These are phyloP conservation scores for Byasa hedistus DNA, from an alignment of 2,888 invertebrate genomes.

Conservation along the genomic window DNA sequence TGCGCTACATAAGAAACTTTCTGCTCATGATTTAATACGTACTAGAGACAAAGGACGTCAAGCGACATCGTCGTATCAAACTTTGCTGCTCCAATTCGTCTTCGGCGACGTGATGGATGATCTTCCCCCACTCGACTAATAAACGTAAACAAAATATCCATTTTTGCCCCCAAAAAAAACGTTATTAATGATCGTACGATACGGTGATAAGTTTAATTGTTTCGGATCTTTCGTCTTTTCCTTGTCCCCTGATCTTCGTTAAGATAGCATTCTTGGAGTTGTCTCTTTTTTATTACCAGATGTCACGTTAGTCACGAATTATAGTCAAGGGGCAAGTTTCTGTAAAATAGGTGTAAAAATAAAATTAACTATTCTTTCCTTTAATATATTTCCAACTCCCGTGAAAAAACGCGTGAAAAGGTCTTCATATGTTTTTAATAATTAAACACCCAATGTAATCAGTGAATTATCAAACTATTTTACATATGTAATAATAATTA, in stretches of 20 bases:
- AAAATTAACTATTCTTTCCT: neutral
- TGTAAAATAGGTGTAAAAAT: neutral
- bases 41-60: slow-evolving; percentile 28
- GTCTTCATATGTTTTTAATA: neutral
- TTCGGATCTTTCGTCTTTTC: slow-evolving; percentile 53
- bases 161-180: slow-evolving; percentile 57
- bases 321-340: slow-evolving; percentile 5
- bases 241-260: slow-evolving; percentile 47
- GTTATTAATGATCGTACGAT: slow-evolving; percentile 64
- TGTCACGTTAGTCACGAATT: slow-evolving; percentile 49
- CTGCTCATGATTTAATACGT: slow-evolving; percentile 24
- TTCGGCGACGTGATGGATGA: slow-evolving; percentile 70
- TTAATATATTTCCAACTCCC: neutral
- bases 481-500: no score
- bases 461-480: neutral
- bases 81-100: slow-evolving; percentile 58
- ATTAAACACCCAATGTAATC: no score
- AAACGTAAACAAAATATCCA: slow-evolving; percentile 76
- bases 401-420: neutral
- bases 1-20: slow-evolving; percentile 23
- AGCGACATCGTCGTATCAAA: slow-evolving; percentile 25
- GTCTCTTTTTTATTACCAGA: slow-evolving; percentile 44
- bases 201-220: slow-evolving; percentile 71
- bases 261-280: slow-evolving; percentile 44
- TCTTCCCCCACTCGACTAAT: slow-evolving; percentile 68